phyloP scores from a whole-genome alignment of 2,797 vertebrate species.

The Pseudomugil tenellus region DNA sequence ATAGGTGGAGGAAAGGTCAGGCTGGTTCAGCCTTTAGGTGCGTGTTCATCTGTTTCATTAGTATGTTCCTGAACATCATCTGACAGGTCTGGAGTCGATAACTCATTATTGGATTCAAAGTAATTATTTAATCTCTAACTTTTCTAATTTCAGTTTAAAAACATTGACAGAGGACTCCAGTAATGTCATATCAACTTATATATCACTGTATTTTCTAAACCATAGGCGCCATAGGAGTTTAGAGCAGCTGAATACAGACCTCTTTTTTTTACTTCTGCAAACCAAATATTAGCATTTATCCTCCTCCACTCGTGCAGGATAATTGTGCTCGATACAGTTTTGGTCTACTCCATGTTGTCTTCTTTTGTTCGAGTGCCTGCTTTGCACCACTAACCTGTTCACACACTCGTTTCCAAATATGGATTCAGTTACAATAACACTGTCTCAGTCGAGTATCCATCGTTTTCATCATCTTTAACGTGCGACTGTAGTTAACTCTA shows the following conservation, averaged over 20 bases:
- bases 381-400: conserved; percentile 12
- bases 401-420: conserved; percentile 40
- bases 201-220: conserved; percentile 40
- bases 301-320: conserved; percentile 32
- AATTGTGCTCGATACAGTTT: conserved; percentile 7
- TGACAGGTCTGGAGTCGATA: conserved; percentile 12
- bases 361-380: conserved; percentile 1
- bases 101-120: neutral
- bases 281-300: conserved; percentile 29
- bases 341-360: conserved; percentile 19
- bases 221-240: conserved; percentile 31
- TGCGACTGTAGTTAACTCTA: conserved; percentile 60
- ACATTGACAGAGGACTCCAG: conserved; percentile 37
- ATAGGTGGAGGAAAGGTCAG: conserved; percentile 52
- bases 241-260: conserved; percentile 44
- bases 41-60: conserved; percentile 18
- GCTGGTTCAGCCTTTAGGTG: conserved; percentile 8
- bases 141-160: conserved; percentile 34
- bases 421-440: conserved; percentile 65
- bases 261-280: conserved; percentile 42
- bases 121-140: conserved; percentile 42
- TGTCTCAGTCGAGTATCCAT: conserved; percentile 52
- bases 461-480: conserved; percentile 53
- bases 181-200: conserved; percentile 55
- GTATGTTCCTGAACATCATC: conserved; percentile 15